Percentiles rank a stretch among this genome's conserved stretches.
phyloP scores from a whole-genome alignment of 1,140 invertebrate genomes.

The Cydia amplana region DNA sequence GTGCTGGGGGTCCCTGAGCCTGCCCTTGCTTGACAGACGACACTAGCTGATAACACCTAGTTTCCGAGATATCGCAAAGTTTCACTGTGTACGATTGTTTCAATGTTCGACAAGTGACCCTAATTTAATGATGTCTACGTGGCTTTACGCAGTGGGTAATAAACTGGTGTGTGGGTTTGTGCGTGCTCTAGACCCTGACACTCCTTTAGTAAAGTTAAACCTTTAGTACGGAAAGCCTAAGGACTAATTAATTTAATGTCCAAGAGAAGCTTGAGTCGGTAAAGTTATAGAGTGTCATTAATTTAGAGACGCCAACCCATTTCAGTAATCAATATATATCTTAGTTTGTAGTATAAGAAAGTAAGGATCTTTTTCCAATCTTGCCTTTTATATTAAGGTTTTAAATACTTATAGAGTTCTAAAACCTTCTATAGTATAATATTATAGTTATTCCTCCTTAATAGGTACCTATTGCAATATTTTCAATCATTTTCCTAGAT shows the following conservation, averaged over 20 bases:
- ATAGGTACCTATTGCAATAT: too few species aligned
- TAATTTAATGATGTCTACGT: constrained; percentile 43
- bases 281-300: not conserved
- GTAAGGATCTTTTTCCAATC: too few species aligned
- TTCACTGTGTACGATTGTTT: too few species aligned
- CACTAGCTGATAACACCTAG: too few species aligned
- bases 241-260: constrained; percentile 2
- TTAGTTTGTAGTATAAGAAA: not conserved
- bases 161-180: constrained; percentile 8
- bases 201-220: not conserved
- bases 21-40: too few species aligned
- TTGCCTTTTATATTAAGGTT: too few species aligned
- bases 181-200: not conserved
- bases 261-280: not conserved
- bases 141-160: constrained; percentile 8
- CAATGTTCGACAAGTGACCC: too few species aligned
- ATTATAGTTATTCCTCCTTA: too few species aligned
- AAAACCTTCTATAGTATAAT: too few species aligned
- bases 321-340: not conserved
- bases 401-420: too few species aligned
- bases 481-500: not conserved
- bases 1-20: too few species aligned
- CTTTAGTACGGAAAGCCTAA: not conserved
- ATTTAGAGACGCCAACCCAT: not conserved
- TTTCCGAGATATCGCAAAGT: too few species aligned